These are phyloP conservation scores for Apeira syringaria DNA, from an alignment of 2,888 invertebrate species.

Conservation along the genomic window DNA sequence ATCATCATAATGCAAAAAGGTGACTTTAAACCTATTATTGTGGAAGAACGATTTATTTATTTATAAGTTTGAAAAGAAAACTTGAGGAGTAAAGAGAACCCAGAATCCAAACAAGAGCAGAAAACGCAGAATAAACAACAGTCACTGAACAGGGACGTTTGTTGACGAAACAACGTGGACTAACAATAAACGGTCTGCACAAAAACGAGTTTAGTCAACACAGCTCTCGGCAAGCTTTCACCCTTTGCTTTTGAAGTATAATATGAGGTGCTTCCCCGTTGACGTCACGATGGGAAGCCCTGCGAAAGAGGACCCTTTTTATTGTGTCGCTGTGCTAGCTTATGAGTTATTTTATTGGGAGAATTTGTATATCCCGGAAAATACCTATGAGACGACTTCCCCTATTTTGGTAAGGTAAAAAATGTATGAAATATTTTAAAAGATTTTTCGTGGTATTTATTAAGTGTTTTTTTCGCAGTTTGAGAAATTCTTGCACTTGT, in stretches of 20 bases:
- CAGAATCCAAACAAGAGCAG: constrained; percentile 24
- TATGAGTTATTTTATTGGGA: constrained; percentile 16
- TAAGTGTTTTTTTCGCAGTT: too few relatives aligned
- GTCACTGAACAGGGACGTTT: constrained; percentile 25
- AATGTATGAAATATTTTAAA: too few relatives aligned
- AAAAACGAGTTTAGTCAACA: constrained; percentile 41
- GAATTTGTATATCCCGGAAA: constrained; percentile 10
- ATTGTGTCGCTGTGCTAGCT: constrained; percentile 12
- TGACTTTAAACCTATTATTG: too few relatives aligned
- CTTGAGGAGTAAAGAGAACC: constrained; percentile 3
- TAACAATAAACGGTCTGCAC: constrained; percentile 39
- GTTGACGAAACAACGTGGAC: constrained; percentile 37
- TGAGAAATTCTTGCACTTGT: too few relatives aligned
- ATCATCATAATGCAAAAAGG: too few relatives aligned
- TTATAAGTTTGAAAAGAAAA: too few relatives aligned
- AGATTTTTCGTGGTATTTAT: too few relatives aligned
- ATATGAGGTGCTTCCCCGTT: constrained; percentile 19
- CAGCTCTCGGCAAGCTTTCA: constrained; percentile 29
- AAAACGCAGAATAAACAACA: constrained; percentile 7
- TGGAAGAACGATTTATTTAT: too few relatives aligned
- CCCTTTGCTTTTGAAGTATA: constrained; percentile 37
- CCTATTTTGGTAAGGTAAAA: too few relatives aligned
- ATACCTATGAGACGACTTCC: background rate
- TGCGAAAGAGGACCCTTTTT: constrained; percentile 12
- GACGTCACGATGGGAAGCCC: constrained; percentile 14